Conservation (phyloP, 2,797 vertebrate genomes). For the Pseudochromis fuscus region DNA sequence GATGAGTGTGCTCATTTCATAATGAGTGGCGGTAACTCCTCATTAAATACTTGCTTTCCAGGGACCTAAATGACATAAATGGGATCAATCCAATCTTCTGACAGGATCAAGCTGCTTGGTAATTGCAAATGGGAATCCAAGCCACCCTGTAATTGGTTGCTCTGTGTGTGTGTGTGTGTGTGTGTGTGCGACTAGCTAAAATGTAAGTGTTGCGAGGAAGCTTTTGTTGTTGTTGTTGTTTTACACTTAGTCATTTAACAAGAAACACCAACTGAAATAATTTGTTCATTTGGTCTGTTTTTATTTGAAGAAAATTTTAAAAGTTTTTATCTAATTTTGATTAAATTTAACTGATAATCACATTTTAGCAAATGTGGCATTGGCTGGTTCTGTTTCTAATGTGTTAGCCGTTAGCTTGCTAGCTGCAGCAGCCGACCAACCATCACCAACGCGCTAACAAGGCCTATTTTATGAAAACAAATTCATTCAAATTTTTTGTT, state of each 20-base stretch:
- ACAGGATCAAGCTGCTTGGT: slow-evolving; percentile 75
- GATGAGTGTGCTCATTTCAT: slow-evolving; percentile 70
- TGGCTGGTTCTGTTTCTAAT: background rate
- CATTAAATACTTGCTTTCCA: slow-evolving; percentile 76
- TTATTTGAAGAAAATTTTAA: background rate
- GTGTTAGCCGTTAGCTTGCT: too few relatives aligned
- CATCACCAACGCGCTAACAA: background rate
- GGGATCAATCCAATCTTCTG: slow-evolving; percentile 79
- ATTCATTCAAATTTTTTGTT: too few relatives aligned
- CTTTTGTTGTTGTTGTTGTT: background rate
- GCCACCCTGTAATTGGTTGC: slow-evolving; percentile 59
- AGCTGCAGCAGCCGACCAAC: background rate
- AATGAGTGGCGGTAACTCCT: slow-evolving; percentile 70
- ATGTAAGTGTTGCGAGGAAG: background rate
- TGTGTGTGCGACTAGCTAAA: slow-evolving; percentile 14
- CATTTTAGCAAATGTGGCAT: background rate
- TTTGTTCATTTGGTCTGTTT: background rate
- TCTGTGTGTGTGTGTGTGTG: slow-evolving; percentile 15
- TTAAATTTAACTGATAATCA: too few relatives aligned
- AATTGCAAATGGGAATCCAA: slow-evolving; percentile 78
- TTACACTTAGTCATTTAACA: background rate
- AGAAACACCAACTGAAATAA: background rate
- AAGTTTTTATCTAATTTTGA: background rate
- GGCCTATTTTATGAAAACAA: background rate
- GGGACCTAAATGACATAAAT: slow-evolving; percentile 78